These are phyloP conservation scores for Melipona quadrifasciata DNA, from an alignment of 1,140 invertebrate genomes.

Conservation along the genomic window DNA sequence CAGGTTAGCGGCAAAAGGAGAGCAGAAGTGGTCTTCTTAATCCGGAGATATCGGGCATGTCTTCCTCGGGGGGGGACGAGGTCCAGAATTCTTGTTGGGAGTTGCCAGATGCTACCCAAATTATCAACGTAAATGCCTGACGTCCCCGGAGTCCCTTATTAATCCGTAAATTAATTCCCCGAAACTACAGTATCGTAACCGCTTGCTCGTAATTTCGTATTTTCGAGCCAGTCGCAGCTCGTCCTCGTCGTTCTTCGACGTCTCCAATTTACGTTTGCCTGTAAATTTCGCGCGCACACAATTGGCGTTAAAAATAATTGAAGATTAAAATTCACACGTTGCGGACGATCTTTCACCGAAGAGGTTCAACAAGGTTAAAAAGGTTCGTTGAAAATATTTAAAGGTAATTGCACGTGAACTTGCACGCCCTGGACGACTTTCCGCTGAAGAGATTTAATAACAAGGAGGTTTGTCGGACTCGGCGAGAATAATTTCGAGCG, in stretches of 20 bases:
- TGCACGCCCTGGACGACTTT: background rate
- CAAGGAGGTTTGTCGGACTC: background rate
- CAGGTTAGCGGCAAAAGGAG: constrained; percentile 6
- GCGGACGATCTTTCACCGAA: background rate
- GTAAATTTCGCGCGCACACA: background rate
- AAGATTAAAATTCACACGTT: background rate
- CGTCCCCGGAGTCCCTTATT: constrained; percentile 60
- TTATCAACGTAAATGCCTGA: constrained; percentile 60
- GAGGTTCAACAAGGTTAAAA: accelerated
- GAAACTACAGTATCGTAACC: constrained; percentile 56
- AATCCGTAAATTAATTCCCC: constrained; percentile 68
- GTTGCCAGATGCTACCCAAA: constrained; percentile 61
- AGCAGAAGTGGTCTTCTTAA: constrained; percentile 21
- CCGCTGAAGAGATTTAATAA: background rate
- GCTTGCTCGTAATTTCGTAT: constrained; percentile 37
- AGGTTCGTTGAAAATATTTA: background rate
- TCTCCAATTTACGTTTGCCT: background rate
- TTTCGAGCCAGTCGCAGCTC: constrained; percentile 9
- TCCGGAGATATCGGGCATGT: constrained; percentile 21
- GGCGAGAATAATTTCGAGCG: background rate
- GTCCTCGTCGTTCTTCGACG: background rate
- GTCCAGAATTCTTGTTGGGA: constrained; percentile 38
- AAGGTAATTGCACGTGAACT: background rate
- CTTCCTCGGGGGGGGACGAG: background rate
- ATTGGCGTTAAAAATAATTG: background rate